Base-by-base conservation (phyloP, 2,113 vertebrate genomes). In the Anthoscopus minutus region DNA sequence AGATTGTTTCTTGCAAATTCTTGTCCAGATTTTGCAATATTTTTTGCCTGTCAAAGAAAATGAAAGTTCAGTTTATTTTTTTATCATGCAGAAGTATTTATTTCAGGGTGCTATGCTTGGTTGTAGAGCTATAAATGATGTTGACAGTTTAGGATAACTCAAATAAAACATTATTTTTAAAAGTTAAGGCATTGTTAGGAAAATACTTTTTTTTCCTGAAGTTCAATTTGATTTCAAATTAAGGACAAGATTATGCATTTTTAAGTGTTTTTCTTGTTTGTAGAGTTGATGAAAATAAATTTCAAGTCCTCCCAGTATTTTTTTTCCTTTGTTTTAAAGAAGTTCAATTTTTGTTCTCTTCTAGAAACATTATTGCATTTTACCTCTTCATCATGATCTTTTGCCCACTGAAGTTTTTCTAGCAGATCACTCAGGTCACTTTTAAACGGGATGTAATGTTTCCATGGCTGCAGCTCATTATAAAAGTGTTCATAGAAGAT, bases 401-500 rank as follows among this genome's bases (percentile, higher is more conserved):
- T 98, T 33, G 99, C 99, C 99, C 99, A 99, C 56, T 98, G 97
- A 72, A 99, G 98, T 95, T 99, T 99, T 58, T 99, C 99, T 74
- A 99, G 97, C 37, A 99, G 98, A 95, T 99, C 99, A 27, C 98
- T 98, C 65, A 99, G 98, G 96, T 99, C 99, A 28, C 98, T 98
- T 91, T 98, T 98, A 74, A 99, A 97, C 2, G 99, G 99, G 95
- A 99, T 98, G 92, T 99, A 99, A 83, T 99, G 99, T 83, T 98
- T 98, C 99, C 99, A 99, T 3, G 99, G 98, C 81, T 95, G 97
- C 42, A 99, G 98, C 81, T 99, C 98, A 0, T 98, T 98, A 96
- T 99, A 99, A 94, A 99, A 99, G 95, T 99, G 99, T 82, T 99
- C 99, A 3, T 99, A 99, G 96, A 99, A 99, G 87, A 98, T 96